These are phyloP conservation scores for Siphonodentalium dalli DNA, from an alignment of 2,888 invertebrate species.

Conservation along the genomic window DNA sequence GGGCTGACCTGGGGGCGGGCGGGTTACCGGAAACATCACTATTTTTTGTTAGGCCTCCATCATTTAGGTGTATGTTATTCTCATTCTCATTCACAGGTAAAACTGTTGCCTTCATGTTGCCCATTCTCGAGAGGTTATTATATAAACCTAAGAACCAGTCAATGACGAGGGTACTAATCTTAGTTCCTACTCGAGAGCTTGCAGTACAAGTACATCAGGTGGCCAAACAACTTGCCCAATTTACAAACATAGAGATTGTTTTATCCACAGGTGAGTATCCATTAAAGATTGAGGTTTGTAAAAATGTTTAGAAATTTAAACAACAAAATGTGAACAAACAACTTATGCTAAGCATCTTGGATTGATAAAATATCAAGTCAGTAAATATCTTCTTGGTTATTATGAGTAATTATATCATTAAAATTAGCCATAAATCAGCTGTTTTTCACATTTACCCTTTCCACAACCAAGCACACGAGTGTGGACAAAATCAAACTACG, in stretches of 20 bases:
- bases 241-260: constrained; percentile 71
- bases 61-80: not conserved
- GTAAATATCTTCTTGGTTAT: too few relatives aligned
- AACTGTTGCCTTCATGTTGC: constrained; percentile 98
- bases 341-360: too few relatives aligned
- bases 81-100: constrained; percentile 76
- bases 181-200: constrained; percentile 96
- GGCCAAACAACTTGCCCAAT: constrained; percentile 87
- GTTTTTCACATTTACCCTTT: too few relatives aligned
- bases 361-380: too few relatives aligned
- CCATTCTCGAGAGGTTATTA: constrained; percentile 90
- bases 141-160: constrained; percentile 78
- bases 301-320: not conserved
- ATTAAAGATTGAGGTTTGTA: not conserved
- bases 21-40: too few relatives aligned
- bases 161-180: constrained; percentile 84
- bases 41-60: not conserved
- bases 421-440: too few relatives aligned
- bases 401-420: too few relatives aligned
- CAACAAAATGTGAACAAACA: too few relatives aligned
- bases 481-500: too few relatives aligned
- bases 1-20: too few relatives aligned
- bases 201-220: constrained; percentile 98
- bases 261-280: constrained; percentile 58
- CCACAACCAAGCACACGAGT: too few relatives aligned